These are phyloP conservation scores for Baryphthengus martii DNA, from an alignment of 2,113 vertebrate species.

Conservation along the genomic window DNA sequence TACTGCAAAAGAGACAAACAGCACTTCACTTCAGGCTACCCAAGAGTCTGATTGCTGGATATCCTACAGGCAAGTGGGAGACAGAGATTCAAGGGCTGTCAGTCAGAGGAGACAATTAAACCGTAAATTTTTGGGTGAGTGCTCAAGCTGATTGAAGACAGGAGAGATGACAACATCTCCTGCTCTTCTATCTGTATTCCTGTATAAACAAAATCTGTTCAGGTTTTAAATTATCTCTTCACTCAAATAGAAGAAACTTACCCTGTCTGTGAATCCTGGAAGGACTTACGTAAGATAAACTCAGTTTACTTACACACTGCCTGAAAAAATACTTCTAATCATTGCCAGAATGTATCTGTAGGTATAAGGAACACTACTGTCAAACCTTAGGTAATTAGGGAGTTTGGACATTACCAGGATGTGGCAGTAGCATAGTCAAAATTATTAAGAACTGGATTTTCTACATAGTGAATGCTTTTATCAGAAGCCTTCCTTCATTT, in stretches of 20 bases:
- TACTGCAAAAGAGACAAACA: conserved; percentile 2
- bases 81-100: background rate
- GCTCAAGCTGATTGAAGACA: background rate
- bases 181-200: background rate
- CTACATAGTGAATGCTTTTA: background rate
- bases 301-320: too few species aligned
- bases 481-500: background rate
- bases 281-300: background rate
- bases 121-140: background rate
- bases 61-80: background rate
- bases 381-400: background rate
- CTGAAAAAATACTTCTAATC: background rate
- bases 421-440: background rate
- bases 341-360: background rate
- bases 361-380: background rate
- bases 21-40: background rate
- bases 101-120: background rate
- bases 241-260: background rate
- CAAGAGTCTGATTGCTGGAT: background rate
- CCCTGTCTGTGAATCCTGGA: background rate
- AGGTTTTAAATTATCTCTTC: background rate
- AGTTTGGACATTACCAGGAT: background rate
- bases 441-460: background rate
- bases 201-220: background rate
- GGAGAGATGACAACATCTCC: background rate